Evolutionary conservation across 2,113 vertebrate genomes (phyloP).

Genomic region (Pomatostomus ruficeps): DNA sequence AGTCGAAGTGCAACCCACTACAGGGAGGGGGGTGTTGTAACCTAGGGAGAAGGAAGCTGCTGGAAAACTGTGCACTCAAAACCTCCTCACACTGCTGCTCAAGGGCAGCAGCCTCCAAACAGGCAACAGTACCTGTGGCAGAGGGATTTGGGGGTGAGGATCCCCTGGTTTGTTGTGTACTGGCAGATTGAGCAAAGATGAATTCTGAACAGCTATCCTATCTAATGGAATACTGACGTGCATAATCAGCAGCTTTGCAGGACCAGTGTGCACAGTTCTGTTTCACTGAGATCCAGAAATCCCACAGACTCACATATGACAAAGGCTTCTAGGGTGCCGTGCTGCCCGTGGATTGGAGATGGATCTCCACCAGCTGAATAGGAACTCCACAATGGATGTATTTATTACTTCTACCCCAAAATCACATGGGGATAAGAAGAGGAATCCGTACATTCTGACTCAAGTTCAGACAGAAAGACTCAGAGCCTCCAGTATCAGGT

Average conservation of each 20-base stretch:
- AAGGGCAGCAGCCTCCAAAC: background rate
- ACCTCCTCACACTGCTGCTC: background rate
- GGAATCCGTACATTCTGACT: background rate
- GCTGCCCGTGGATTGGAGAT: background rate
- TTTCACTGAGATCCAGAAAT: background rate
- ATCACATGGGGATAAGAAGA: background rate
- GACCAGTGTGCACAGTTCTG: background rate
- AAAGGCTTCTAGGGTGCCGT: background rate
- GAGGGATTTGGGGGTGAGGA: background rate
- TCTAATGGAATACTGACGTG: background rate
- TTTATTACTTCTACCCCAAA: background rate
- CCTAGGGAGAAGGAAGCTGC: background rate
- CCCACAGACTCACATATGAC: background rate
- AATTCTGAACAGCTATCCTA: background rate
- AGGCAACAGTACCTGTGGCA: background rate
- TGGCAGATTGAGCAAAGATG: background rate
- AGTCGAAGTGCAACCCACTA: conserved; percentile 8
- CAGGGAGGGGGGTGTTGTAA: background rate
- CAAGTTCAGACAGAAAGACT: background rate
- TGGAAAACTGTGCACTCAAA: background rate
- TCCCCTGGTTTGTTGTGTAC: background rate
- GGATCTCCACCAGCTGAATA: background rate
- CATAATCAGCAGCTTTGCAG: background rate
- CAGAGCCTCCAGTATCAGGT: background rate
- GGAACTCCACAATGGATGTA: background rate